Evolutionary conservation across 2,888 invertebrate species (phyloP).

Genomic region (Hydrotaea diabolus): DNA sequence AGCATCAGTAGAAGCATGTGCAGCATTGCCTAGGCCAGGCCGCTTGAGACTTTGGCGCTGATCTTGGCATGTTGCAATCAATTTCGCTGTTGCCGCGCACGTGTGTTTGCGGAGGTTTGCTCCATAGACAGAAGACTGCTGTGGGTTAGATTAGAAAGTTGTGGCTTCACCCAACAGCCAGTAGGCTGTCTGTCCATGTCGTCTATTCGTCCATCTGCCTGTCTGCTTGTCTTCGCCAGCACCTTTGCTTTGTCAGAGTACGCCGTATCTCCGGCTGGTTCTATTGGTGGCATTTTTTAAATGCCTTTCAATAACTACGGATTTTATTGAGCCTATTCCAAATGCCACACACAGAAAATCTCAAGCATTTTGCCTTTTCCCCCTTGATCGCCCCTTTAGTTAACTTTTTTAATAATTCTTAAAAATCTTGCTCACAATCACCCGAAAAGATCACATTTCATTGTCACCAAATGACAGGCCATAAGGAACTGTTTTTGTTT

Average conservation of each 20-base stretch:
- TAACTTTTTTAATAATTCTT: background rate
- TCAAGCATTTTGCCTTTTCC: background rate
- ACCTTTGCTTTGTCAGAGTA: background rate
- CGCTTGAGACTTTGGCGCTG: background rate
- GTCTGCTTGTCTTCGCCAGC: background rate
- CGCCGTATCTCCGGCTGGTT: background rate
- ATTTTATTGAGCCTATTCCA: slow-evolving; percentile 55
- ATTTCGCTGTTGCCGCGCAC: slow-evolving; percentile 2
- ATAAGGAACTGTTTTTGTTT: background rate
- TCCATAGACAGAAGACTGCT: slow-evolving; percentile 47
- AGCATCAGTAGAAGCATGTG: background rate
- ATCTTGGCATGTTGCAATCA: slow-evolving; percentile 23
- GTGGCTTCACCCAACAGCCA: slow-evolving; percentile 20
- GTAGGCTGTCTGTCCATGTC: background rate
- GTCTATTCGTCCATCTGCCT: background rate
- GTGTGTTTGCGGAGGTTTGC: background rate
- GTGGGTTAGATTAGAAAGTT: slow-evolving; percentile 69
- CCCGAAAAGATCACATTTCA: background rate
- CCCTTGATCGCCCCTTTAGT: background rate
- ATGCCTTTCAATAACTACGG: slow-evolving; percentile 62
- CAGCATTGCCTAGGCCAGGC: background rate
- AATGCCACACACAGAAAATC: background rate
- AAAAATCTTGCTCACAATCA: background rate
- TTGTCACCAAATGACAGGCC: background rate
- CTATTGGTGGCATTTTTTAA: slow-evolving; percentile 61